phyloP scores from a whole-genome alignment of 2,888 invertebrate species.

The Tipula confusa region DNA sequence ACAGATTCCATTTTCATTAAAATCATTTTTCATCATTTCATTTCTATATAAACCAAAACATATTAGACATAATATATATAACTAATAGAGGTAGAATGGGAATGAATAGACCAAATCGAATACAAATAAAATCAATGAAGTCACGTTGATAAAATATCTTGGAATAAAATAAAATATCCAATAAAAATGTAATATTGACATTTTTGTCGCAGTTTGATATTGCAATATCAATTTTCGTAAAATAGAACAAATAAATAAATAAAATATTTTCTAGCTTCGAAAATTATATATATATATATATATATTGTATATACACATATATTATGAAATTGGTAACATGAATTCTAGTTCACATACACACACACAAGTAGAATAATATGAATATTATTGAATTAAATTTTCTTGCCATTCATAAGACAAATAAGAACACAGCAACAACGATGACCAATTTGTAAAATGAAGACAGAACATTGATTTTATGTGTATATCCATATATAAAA shows the following conservation, averaged over 20 bases:
- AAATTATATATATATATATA: not conserved
- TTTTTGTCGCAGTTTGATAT: conserved; percentile 20
- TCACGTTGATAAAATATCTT: not conserved
- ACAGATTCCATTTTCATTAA: not conserved
- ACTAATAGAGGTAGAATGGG: not conserved
- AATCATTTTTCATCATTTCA: not conserved
- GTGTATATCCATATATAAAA: not conserved
- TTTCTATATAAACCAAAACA: not conserved
- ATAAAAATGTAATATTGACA: conserved; percentile 3
- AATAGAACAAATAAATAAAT: not conserved
- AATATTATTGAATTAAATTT: not conserved
- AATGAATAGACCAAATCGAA: not conserved
- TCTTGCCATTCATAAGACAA: not conserved
- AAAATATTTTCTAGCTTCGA: not conserved
- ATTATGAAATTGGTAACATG: not conserved
- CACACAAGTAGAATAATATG: not conserved
- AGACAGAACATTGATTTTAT: conserved; percentile 20
- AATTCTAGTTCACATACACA: not conserved
- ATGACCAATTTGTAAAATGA: not conserved
- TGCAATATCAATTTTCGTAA: not conserved
- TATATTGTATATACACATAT: not conserved
- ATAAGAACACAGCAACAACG: too few relatives aligned
- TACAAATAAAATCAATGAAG: not conserved
- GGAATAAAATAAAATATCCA: not conserved
- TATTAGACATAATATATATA: not conserved